Base-by-base conservation (phyloP, 2,888 invertebrate species). In the Lathronympha strigana region DNA sequence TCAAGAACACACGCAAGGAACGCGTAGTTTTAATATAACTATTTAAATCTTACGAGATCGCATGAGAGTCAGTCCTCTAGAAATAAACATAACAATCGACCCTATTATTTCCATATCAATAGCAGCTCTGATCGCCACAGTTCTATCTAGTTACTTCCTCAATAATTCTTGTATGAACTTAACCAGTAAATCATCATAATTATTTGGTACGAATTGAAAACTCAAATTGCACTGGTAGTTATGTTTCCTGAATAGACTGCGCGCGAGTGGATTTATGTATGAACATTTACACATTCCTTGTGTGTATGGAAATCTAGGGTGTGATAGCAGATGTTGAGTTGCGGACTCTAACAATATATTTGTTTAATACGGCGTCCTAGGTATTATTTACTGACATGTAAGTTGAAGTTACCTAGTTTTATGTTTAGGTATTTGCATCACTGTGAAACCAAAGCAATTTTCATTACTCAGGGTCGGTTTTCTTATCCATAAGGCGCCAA, bases 221-320 rank as follows among this genome's bases (percentile, higher is more conserved):
- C 11, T 43, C 43, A 43, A 21, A 11, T 21, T 43, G 21, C 13
- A 11, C 19, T 43, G 19, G 43, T 40, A 15, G 6, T 4, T 8
- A 28, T 40, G 13, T 11, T 21, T 43, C 2, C 1, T 43, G 21
- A 43, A 43, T 21, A 43, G 21, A 8, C 25, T 51, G 50, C 64
- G 25, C 43, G 28, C 45, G 33, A 54, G 60, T 36, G 49, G 61
- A 61, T 49, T 38, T 61, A 58, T 66, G 61, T 61, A 66, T 66
- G 64, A 64, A 47, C 38, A 53, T 64, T 45, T 60, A 53, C 51
- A 64, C 64, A 64, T 60, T 60, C 64, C 60, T 47, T 28, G 51
- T 53, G 64, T 60, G 60, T 60, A 58, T 51, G 64, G 60, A 60
- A 53, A 60, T 45, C 28, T 28, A 13, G 25, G 64, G 53, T 28